Evolutionary conservation across 2,113 vertebrate genomes (phyloP), one percentile per base, ranked within the genome.

Genomic region (Dinomys branickii): DNA sequence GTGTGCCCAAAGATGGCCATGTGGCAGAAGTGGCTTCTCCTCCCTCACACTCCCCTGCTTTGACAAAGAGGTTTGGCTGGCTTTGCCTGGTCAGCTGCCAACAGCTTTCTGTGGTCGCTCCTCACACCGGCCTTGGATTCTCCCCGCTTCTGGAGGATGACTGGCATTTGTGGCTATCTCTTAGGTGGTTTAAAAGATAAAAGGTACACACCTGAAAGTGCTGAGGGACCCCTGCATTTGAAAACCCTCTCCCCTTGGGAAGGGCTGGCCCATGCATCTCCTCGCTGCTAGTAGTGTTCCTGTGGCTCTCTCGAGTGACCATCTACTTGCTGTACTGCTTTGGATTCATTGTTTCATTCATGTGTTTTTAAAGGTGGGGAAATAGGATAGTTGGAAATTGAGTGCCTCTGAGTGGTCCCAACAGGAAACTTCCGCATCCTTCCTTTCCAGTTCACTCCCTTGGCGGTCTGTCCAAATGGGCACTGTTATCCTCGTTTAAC

Each of bases 241-340:
- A 52, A 78, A 47, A 30, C 12, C 7, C 19, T 30, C 10, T 14
- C 3, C 6, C 1, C 0, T 2, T 4, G 1, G 19, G 28, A 26
- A 41, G 4, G 4, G 7, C 8, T 26, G 33, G 22, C 38, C 2
- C 0, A 14, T 6, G 4, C 11, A 0, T 35, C 10, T 22, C 17
- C 11, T 50, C 38, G 1, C 5, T 33, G n/a, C 38, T 47, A 24
- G 26, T 1, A 35, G 14, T 52, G 8, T 4, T 50, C 24, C 77
- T 50, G n/a, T 3, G 17, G 5, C 44, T 24, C 52, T 28, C 0
- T 26, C 16, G 5, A 35, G 9, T 16, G 12, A 44, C 35, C 84
- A 58, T 59, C 19, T n/a, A 1, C 4, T 82, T 17, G 12, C 47
- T 26, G 0, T 16, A 20, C 56, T 58, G 33, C 26, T n/a, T 54